Conservation (phyloP, 2,797 vertebrate genomes). For the Lemur catta region DNA sequence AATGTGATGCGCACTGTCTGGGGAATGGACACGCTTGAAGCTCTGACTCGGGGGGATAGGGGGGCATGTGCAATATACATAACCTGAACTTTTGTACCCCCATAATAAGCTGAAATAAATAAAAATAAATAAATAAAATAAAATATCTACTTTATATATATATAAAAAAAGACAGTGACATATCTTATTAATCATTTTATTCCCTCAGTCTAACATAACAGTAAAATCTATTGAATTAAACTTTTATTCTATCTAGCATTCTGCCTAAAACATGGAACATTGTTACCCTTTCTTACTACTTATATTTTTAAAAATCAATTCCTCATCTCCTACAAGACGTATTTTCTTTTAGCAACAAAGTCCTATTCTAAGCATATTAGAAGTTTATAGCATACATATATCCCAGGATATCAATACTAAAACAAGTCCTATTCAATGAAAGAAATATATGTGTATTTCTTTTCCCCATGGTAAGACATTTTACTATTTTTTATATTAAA, state of each 20-base stretch:
- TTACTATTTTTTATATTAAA: slow-evolving; percentile 49
- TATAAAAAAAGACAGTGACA: slow-evolving; percentile 18
- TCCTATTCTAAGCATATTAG: slow-evolving; percentile 46
- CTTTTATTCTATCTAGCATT: slow-evolving; percentile 27
- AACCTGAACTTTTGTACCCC: too few relatives aligned
- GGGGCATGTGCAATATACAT: too few relatives aligned
- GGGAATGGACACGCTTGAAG: too few relatives aligned
- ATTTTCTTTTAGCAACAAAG: slow-evolving; percentile 57
- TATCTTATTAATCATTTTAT: slow-evolving; percentile 15
- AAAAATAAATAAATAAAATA: too few relatives aligned
- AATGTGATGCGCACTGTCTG: too few relatives aligned
- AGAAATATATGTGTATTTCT: slow-evolving; percentile 47
- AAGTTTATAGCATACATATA: slow-evolving; percentile 30
- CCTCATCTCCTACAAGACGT: not conserved
- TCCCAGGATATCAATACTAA: slow-evolving; percentile 43
- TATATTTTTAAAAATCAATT: slow-evolving; percentile 55
- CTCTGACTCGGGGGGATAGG: too few relatives aligned
- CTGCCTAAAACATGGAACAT: slow-evolving; percentile 16
- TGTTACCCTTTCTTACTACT: slow-evolving; percentile 32
- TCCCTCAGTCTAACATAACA: slow-evolving; percentile 4
- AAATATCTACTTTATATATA: too few relatives aligned
- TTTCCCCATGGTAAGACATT: slow-evolving; percentile 14
- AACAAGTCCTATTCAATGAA: slow-evolving; percentile 31
- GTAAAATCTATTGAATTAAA: slow-evolving; percentile 38
- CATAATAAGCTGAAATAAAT: too few relatives aligned